These are phyloP conservation scores for Petrophora chlorosata DNA, from an alignment of 2,888 invertebrate species.

Conservation along the genomic window DNA sequence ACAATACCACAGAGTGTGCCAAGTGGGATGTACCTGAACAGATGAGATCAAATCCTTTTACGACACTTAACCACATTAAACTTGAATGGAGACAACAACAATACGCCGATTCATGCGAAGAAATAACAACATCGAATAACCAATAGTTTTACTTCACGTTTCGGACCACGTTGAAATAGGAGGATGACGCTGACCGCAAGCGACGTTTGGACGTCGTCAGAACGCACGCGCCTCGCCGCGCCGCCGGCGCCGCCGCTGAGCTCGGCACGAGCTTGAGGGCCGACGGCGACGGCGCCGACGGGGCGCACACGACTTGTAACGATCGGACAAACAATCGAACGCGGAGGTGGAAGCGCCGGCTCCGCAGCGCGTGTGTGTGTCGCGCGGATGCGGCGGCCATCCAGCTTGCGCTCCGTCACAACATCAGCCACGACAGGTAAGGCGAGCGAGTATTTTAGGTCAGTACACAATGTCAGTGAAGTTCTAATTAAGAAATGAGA, in stretches of 20 bases:
- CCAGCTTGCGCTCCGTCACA: constrained; percentile 57
- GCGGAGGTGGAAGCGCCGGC: constrained; percentile 74
- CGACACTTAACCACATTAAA: constrained; percentile 64
- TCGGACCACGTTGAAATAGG: constrained; percentile 59
- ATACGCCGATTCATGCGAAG: constrained; percentile 77
- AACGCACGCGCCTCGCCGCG: constrained; percentile 5
- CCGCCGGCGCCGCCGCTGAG: not conserved
- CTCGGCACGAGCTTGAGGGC: too few species aligned
- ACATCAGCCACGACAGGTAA: constrained; percentile 31
- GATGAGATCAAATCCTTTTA: constrained; percentile 59
- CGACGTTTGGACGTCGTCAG: constrained; percentile 39
- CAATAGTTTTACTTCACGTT: constrained; percentile 58
- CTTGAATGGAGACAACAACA: constrained; percentile 73
- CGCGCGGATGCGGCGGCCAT: constrained; percentile 61
- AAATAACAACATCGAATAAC: constrained; percentile 74
- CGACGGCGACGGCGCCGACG: constrained; percentile 5
- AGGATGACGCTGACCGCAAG: constrained; percentile 61
- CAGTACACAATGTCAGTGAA: constrained; percentile 16
- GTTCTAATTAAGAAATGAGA: constrained; percentile 9
- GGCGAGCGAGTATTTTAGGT: constrained; percentile 5
- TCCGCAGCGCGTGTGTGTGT: constrained; percentile 79
- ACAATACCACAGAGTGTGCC: constrained; percentile 79
- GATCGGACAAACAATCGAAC: constrained; percentile 49
- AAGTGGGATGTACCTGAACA: constrained; percentile 78
- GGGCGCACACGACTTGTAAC: constrained; percentile 30